Base-by-base conservation (phyloP, 1,140 invertebrate genomes). In the Drosophila bipectinata region DNA sequence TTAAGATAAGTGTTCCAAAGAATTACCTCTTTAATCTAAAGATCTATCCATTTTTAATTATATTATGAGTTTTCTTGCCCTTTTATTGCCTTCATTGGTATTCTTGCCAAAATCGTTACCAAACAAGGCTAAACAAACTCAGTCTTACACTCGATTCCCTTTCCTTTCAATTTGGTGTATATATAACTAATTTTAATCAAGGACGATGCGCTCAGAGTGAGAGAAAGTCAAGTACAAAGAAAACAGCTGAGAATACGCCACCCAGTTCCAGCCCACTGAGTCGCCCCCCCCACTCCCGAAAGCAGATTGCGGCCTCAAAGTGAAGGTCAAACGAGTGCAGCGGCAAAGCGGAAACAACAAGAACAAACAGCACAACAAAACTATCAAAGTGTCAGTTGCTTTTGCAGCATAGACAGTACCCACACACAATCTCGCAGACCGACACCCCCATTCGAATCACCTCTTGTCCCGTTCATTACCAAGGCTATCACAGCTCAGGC, bases 321-420 rank as follows among this genome's bases (percentile, higher is more conserved):
- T 82, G 82, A 87, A 87, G 82, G 82, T 87, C 82, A 87, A 87
- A 67, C 56, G 79, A 79, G 61, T 83, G 79, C 80, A 79, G 60
- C 47, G 53, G 53, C 66, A 68, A 66, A 61, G 68, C 69, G 74
- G 66, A 71, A 75, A 66, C n/a, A 58, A 51, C 69, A 71, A 63
- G 60, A 82, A 62, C 51, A 71, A 79, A 63, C 21, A 60, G 52
- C 59, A 63, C 71, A 74, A 74, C 71, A 74, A 79, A 80, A 72
- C 74, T 59, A 66, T 87, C 47, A 72, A 60, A 87, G 60, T 78
- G 60, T 77, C 74, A 69, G 71, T 71, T 64, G 62, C 30, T 76
- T 60, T 57, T 72, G 72, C 75, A 77, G 68, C 79, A 81, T 73
- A 81, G 79, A 73, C 67, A 80, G 48, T 30, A 39, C 44, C 45